Base-by-base conservation (phyloP, 2,797 vertebrate genomes). In the Rhabdophis nuchalis region DNA sequence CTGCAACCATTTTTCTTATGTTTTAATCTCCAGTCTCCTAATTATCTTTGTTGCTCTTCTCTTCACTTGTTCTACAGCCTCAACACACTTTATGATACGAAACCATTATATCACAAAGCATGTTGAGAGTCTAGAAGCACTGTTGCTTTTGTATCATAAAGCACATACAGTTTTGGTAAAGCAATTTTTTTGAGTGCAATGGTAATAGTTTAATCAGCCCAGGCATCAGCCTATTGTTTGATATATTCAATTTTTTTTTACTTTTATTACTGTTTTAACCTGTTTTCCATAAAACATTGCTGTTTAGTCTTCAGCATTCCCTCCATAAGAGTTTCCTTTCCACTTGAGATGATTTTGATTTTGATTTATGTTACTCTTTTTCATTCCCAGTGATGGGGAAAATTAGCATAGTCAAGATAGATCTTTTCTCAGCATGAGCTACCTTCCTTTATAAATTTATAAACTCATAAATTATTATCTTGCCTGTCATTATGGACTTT, bases 291-390 rank as follows among this genome's bases (percentile, higher is more conserved):
- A 52, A 9, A 90, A 68, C 4, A 5, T 14, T 56, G 13, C 91
- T 94, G 94, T 90, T 77, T 64, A 7, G 86, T 94, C 7, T 12
- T 10, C 77, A 77, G 41, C 77, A 56, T 4, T 36, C 68, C 93
- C 46, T 64, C 4, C n/a, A 89, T 52, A 68, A 91, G 32, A 93
- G 92, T 93, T 96, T 96, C 85, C 92, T 91, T 95, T 96, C 95
- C 97, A 96, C 90, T 96, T 95, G 97, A 97, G 95, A 95, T 95
- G 89, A 93, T 93, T 89, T 87, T 90, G 95, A 96, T 96, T 97
- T 97, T 98, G 97, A 98, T 98, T 98, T 98, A 98, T 97, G 96
- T 89, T 56, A 58, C 93, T 68, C 94, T 96, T 94, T 97, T 96
- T 94, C 94, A 72, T 96, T 98, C 94, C 96, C 94, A 97, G 97